Conservation (phyloP, 2,888 invertebrate species). For the Epinotia brunnichana region DNA sequence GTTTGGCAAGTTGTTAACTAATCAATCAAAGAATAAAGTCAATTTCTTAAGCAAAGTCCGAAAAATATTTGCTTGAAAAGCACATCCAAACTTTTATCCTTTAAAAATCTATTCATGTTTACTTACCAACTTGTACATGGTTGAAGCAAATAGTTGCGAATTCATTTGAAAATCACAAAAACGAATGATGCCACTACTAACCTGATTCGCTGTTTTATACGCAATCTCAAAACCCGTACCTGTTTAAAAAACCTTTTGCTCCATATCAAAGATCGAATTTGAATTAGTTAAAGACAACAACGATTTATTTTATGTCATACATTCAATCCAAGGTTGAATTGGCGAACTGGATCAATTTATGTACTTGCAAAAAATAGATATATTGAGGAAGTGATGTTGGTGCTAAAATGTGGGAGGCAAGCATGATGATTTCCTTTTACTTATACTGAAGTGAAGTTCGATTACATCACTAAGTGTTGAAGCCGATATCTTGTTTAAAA, state of each 20-base stretch:
- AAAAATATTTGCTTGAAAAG: too few species aligned
- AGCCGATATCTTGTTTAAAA: too few species aligned
- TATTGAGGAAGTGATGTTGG: slow-evolving; percentile 41
- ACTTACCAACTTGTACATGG: slow-evolving; percentile 55
- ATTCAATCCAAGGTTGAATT: slow-evolving; percentile 49
- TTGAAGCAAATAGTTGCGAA: slow-evolving; percentile 41
- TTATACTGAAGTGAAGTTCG: background rate
- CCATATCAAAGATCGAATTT: slow-evolving; percentile 38
- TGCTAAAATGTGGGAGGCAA: slow-evolving; percentile 12
- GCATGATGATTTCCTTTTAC: slow-evolving; percentile 9
- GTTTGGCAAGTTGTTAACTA: too few species aligned
- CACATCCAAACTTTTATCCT: background rate
- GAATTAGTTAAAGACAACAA: slow-evolving; percentile 24
- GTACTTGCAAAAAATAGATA: slow-evolving; percentile 36
- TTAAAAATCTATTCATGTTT: too few species aligned
- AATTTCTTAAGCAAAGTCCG: too few species aligned
- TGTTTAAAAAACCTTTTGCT: slow-evolving; percentile 36
- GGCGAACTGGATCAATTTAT: slow-evolving; percentile 46
- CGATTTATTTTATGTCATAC: slow-evolving; percentile 46
- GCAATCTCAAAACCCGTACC: slow-evolving; percentile 47
- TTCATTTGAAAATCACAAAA: slow-evolving; percentile 42
- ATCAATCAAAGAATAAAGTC: too few species aligned
- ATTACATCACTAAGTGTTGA: too few species aligned
- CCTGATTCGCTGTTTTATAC: slow-evolving; percentile 50
- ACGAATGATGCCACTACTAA: slow-evolving; percentile 50